Conservation (phyloP, 2,888 invertebrate species). For the Epinotia brunnichana region DNA sequence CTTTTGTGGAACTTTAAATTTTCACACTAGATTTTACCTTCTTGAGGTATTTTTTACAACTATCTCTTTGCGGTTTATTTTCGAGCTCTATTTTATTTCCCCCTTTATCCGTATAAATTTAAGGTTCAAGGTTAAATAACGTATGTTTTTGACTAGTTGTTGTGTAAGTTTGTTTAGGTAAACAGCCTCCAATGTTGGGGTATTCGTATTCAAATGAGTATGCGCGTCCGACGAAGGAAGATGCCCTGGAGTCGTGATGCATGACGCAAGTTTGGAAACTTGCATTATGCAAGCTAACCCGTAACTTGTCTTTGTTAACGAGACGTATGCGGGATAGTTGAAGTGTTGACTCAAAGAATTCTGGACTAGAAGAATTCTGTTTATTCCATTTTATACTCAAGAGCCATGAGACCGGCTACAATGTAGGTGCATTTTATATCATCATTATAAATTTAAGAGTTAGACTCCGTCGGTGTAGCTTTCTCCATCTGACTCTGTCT, state of each 20-base stretch:
- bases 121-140: not conserved
- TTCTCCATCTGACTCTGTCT: too few species aligned
- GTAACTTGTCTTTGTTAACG: constrained; percentile 15
- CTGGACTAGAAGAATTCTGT: too few species aligned
- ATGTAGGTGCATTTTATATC: too few species aligned
- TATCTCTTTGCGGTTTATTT: constrained; percentile 3
- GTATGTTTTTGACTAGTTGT: not conserved
- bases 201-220: constrained; percentile 47
- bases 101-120: not conserved
- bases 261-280: constrained; percentile 20
- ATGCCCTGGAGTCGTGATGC: constrained; percentile 18
- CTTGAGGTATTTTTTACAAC: constrained; percentile 32
- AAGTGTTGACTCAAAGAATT: too few species aligned
- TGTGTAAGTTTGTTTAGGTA: constrained; percentile 29
- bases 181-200: constrained; percentile 42
- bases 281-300: constrained; percentile 15
- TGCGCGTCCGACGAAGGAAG: constrained; percentile 1
- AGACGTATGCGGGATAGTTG: not conserved
- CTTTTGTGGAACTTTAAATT: constrained; percentile 40
- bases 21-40: constrained; percentile 43
- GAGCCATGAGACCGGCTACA: too few species aligned
- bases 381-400: too few species aligned
- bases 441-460: too few species aligned
- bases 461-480: too few species aligned
- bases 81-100: not conserved